Base-by-base conservation (phyloP, 2,113 vertebrate genomes). In the Damaliscus lunatus region DNA sequence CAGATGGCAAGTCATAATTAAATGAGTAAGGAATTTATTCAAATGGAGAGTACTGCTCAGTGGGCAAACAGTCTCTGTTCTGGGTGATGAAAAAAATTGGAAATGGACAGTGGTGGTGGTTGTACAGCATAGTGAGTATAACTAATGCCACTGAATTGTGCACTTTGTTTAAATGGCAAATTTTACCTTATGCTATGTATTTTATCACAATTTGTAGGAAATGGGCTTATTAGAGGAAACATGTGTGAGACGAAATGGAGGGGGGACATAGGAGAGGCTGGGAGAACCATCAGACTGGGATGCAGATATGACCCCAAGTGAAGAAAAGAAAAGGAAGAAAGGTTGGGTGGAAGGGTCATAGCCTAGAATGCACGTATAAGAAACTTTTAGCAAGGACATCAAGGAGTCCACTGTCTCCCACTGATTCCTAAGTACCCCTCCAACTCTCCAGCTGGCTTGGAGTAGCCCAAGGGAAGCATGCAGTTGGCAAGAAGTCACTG, bases 1-100 rank as follows among this genome's bases (percentile, higher is more conserved):
- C 16, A 96, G 17, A 89, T 53, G 62, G 43, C 40, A 96, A 97
- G 57, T 82, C n/a, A 89, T 50, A 89, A 92, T 90, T 50, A 83
- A 96, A 91, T 60, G 23, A n/a, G 13, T 33, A 78, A 53, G 31
- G 62, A n/a, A 17, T 53, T 7, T 89, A 55, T 94, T 77, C 67
- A 55, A 33, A 57, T 93, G 3, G 31, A 9, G 23, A 86, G 8
- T 55, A 29, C 7, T 93, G 21, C 23, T 36, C 29, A 67, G 16
- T 36, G 29, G 46, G 25, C 16, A 74, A 96, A 84, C 19, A 31
- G 43, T 86, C 88, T 91, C 33, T 71, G 5, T 88, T 64, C 43
- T 17, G 13, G 21, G 2, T 89, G 21, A 82, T 33, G 7, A 19
- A 55, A 62, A 95, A 36, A 94, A 23, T 21, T 64, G 40, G 43